Base-by-base conservation (phyloP, 2,113 vertebrate genomes). In the Lepus americanus region DNA sequence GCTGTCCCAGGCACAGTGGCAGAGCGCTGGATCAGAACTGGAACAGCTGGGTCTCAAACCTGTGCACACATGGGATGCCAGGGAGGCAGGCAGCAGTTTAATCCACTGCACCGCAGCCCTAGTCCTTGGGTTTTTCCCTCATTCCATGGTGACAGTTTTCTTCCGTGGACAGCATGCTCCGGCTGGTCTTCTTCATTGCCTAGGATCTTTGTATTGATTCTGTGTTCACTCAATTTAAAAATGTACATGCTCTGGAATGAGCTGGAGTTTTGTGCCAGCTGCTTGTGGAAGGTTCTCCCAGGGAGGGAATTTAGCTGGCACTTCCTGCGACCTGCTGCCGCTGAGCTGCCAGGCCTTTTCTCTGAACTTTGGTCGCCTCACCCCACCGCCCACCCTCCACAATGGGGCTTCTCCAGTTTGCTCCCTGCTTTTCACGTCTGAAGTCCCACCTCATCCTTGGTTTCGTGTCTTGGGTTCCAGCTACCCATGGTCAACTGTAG, bases 151-250 rank as follows among this genome's bases (percentile, higher is more conserved):
- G 49, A 84, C 33, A 0, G 27, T 79, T 64, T 77, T 79, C 53
- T 33, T n/a, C 17, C 49, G n/a, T 76, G 13, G 33, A 9, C 76
- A 20, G 0, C 61, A 29, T 96, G 76, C 53, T 86, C 59, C 31
- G 49, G 44, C 74, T 87, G n/a, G n/a, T 44, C 49, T 67, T 9
- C 9, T 64, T 70, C 14, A 3, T 7, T 36, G 61, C 10, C 53
- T 53, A 66, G 64, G 59, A 5, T n/a, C 29, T 88, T 92, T 90
- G 23, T 59, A 22, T 81, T 73, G 76, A 49, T 85, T 95, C 13
- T 53, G 19, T 70, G 55, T 64, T 95, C 55, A 85, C 22, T 91
- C 69, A 51, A 6, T 81, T 84, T 39, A 51, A 29, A 85, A 86
- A 80, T 51, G 20, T 11, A 53, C 6, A 44, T n/a, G n/a, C 77